Conservation (phyloP, 2,797 vertebrate genomes). For the Heterohyrax brucei region DNA sequence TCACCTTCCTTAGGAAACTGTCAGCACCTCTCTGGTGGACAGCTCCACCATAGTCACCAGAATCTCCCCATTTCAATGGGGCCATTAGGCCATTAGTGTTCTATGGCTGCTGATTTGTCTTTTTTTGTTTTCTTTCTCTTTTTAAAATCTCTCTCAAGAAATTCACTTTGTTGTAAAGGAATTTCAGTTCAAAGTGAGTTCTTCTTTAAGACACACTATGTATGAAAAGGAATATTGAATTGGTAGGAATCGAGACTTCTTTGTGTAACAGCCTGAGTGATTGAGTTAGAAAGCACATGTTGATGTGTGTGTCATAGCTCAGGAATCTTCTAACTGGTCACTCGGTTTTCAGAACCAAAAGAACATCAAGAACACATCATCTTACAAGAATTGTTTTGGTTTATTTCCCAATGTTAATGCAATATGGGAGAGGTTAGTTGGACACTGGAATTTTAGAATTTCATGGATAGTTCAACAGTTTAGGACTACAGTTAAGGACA, state of each 20-base stretch:
- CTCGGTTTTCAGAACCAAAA: constrained; percentile 79
- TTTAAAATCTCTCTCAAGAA: neutral
- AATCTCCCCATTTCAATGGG: neutral
- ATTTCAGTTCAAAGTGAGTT: constrained; percentile 27
- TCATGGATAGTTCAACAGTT: constrained; percentile 75
- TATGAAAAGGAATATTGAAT: constrained; percentile 64
- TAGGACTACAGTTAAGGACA: constrained; percentile 68
- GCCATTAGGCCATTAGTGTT: constrained; percentile 32
- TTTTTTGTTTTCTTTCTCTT: neutral
- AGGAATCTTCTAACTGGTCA: constrained; percentile 80
- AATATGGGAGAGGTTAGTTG: constrained; percentile 84
- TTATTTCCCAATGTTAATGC: constrained; percentile 82
- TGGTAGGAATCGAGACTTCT: constrained; percentile 72
- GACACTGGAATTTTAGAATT: constrained; percentile 81
- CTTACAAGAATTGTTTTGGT: constrained; percentile 85
- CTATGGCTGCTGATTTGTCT: neutral
- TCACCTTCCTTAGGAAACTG: constrained; percentile 33
- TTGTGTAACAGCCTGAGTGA: constrained; percentile 56
- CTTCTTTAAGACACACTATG: constrained; percentile 63
- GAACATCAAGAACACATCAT: constrained; percentile 80
- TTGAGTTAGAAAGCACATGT: constrained; percentile 68
- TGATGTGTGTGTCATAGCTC: constrained; percentile 74
- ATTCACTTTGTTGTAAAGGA: constrained; percentile 40
- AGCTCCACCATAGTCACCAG: constrained; percentile 77
- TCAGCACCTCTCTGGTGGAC: constrained; percentile 85